Base-by-base conservation (phyloP, 2,113 vertebrate genomes). In the Microcebus lehilahytsara region DNA sequence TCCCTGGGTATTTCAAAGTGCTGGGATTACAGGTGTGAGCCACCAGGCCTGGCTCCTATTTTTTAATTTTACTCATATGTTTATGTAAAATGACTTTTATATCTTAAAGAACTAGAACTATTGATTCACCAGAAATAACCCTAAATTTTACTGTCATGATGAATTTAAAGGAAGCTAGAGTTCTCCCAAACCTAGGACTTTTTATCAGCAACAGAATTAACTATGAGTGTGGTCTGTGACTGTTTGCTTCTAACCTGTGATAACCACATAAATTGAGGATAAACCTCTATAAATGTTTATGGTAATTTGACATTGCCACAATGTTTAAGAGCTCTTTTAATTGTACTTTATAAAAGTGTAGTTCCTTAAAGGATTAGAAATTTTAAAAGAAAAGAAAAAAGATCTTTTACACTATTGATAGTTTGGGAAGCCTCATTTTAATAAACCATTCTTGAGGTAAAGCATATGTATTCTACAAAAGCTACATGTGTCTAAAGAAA, bases 1-100 rank as follows among this genome's bases (percentile, higher is more conserved):
- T 64, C 4, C 25, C 25, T 64, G 4, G 27, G 25, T 25, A 25
- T 64, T 25, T 64, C 60, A 27, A 30, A 30, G 60, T 64, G 10
- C 60, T 64, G 27, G 60, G 60, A 64, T 64, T 64, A 64, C 25
- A 64, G 60, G 25, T 11, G 10, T 25, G 60, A 64, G 60, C 60
- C 60, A 27, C 25, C 25, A 64, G 10, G 60, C 25, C 60, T 64
- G 60, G 60, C 25, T 3, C 25, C 46, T 22, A 37, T 85, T 67
- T 75, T 23, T 91, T 78, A 85, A 56, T 84, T 84, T 93, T 90
- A 25, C 13, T 92, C 34, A 56, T 89, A 56, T 85, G 85, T 90
- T 53, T 56, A 75, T 62, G 23, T 60, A 72, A 69, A 27, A 32
- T 84, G 10, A 34, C 23, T 84, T 74, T 42, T 81, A 86, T 85